Base-by-base conservation (phyloP, 2,888 invertebrate genomes). In the Eueremaeus valkanovi region DNA sequence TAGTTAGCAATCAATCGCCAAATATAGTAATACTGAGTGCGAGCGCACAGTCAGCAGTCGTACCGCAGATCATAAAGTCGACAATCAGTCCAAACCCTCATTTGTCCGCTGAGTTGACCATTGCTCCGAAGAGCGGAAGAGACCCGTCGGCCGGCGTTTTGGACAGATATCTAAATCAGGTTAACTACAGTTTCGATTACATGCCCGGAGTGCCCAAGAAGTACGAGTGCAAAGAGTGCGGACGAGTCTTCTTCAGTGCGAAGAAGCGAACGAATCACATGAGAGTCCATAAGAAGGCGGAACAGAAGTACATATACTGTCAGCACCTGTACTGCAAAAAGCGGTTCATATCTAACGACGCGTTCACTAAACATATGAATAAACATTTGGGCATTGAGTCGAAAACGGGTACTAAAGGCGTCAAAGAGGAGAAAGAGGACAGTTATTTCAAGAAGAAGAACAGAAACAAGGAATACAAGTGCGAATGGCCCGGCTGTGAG, bases 371-470 rank as follows among this genome's bases (percentile, higher is more conserved):
- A 24, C 55, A 55, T 55, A 27, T 55, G 27, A 24, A 55, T 9
- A 55, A 24, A 55, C 55, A 55, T 24, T 24, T 55, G 13, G 55
- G 55, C 3, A 55, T 55, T 13, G 55, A 55, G 6, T 3, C 24
- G 11, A 45, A 45, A 45, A 6, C 11, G 16, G 45, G 16, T 6
- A 18, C 8, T 24, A 55, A 55, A n/a, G 55, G 21, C 3, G 55
- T 16, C 16, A 3, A 45, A 3, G 16, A 45, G 45, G 16, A 6
- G 18, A 5, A 11, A 11, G 45, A 45, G 16, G 45, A 45, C 9
- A 45, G 45, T 16, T 45, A 45, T 45, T 45, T 45, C 45, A 45
- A 55, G 24, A 55, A 55, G 55, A 55, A 55, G 24, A 55, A 55
- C 11, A 27, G 21, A 9, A 27, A 27, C 55, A 55, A 55, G 24